Evolutionary conservation across 2,113 vertebrate genomes (phyloP).

Genomic region (Halichoeres trimaculatus): DNA sequence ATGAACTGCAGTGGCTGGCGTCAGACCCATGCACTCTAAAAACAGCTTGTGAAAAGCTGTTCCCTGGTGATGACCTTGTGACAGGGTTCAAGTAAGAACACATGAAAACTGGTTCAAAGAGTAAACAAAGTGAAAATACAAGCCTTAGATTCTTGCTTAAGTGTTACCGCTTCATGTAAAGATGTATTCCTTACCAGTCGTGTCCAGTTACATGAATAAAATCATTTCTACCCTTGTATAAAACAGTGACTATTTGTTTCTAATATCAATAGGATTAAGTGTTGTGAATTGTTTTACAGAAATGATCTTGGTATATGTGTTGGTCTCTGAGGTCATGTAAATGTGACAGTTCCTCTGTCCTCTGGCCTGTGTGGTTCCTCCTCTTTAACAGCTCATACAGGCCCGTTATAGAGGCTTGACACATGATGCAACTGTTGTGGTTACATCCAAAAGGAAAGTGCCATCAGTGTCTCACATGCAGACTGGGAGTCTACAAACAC

Average conservation of each 20-base stretch:
- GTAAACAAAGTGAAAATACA: too few relatives aligned
- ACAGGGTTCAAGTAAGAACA: too few relatives aligned
- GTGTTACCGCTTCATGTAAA: too few relatives aligned
- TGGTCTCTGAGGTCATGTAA: slow-evolving; percentile 5
- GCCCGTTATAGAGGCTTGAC: slow-evolving; percentile 36
- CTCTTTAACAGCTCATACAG: neutral
- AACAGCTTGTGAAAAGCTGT: too few relatives aligned
- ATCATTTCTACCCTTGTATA: neutral
- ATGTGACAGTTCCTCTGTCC: slow-evolving; percentile 2
- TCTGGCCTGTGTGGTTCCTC: slow-evolving; percentile 13
- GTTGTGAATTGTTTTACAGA: too few relatives aligned
- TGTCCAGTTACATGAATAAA: too few relatives aligned
- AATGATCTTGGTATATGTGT: neutral
- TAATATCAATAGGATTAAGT: neutral
- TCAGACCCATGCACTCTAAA: too few relatives aligned
- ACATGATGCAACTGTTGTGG: slow-evolving; percentile 67
- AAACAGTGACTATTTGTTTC: neutral
- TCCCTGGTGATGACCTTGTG: too few relatives aligned
- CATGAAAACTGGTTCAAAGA: too few relatives aligned
- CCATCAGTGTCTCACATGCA: slow-evolving; percentile 40
- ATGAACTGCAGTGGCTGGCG: too few relatives aligned
- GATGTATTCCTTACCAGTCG: too few relatives aligned
- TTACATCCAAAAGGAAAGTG: slow-evolving; percentile 32
- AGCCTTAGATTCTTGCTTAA: too few relatives aligned
- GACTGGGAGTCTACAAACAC: slow-evolving; percentile 55